Evolutionary conservation across 2,797 vertebrate species (phyloP).

Genomic region (Acanthis flammea): DNA sequence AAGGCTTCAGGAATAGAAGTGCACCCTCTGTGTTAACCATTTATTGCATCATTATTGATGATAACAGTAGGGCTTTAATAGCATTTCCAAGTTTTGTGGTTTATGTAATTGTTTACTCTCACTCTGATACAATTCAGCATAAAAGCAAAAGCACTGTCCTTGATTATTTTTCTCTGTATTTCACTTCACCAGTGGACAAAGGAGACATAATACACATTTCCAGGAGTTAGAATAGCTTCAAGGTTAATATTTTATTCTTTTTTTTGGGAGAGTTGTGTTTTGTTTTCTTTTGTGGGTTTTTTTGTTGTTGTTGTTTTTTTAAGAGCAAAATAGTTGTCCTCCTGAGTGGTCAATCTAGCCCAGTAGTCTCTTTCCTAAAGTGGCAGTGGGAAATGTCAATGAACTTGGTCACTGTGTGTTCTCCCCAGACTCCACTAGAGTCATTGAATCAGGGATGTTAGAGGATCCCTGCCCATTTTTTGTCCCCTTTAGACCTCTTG

Average conservation of each 20-base stretch:
- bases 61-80: neutral
- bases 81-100: neutral
- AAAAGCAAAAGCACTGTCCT: neutral
- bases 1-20: neutral
- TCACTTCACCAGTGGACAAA: neutral
- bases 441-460: neutral
- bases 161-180: neutral
- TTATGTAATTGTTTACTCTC: neutral
- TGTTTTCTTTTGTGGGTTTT: neutral
- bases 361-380: neutral
- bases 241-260: neutral
- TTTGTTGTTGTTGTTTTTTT: neutral
- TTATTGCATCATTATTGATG: neutral
- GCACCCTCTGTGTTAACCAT: neutral
- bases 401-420: neutral
- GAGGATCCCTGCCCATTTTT: neutral
- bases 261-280: neutral
- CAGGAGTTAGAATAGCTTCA: neutral
- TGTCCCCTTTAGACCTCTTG: neutral
- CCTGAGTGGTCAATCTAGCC: neutral
- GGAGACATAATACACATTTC: fast-evolving
- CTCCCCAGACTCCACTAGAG: neutral
- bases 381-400: neutral
- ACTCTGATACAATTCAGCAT: neutral
- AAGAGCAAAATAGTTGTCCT: neutral